A percentile compares a stretch with the other conserved stretches of the same genome.
These are phyloP conservation scores for Oceanites oceanicus DNA, from an alignment of 2,113 vertebrate genomes.

Conservation along the genomic window DNA sequence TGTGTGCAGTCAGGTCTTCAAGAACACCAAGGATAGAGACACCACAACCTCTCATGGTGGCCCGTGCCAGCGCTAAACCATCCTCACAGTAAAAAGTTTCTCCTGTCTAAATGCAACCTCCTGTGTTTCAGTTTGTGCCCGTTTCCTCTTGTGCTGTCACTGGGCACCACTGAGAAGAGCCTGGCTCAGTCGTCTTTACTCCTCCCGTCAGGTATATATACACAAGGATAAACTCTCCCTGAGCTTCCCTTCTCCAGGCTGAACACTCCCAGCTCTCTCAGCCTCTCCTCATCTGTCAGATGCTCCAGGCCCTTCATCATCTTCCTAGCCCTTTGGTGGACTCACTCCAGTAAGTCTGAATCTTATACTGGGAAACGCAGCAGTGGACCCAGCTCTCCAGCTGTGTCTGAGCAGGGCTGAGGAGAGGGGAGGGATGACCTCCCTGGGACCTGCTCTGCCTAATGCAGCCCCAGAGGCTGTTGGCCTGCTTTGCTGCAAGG, in stretches of 20 bases:
- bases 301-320: no score
- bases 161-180: background rate
- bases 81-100: background rate
- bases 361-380: background rate
- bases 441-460: background rate
- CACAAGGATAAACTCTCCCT: background rate
- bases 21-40: background rate
- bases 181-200: background rate
- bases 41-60: no score
- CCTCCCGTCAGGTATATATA: background rate
- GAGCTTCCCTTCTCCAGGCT: background rate
- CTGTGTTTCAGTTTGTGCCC: background rate
- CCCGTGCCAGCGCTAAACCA: background rate
- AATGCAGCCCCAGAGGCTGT: background rate
- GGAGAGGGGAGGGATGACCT: background rate
- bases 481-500: background rate
- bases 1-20: background rate
- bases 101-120: background rate
- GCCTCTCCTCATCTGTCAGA: background rate
- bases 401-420: background rate
- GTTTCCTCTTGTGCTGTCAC: background rate
- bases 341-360: background rate
- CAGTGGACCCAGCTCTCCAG: background rate
- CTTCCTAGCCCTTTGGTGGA: background rate
- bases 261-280: background rate